These are phyloP conservation scores for Muntiacus reevesi DNA, from an alignment of 2,113 vertebrate genomes.

Conservation along the genomic window DNA sequence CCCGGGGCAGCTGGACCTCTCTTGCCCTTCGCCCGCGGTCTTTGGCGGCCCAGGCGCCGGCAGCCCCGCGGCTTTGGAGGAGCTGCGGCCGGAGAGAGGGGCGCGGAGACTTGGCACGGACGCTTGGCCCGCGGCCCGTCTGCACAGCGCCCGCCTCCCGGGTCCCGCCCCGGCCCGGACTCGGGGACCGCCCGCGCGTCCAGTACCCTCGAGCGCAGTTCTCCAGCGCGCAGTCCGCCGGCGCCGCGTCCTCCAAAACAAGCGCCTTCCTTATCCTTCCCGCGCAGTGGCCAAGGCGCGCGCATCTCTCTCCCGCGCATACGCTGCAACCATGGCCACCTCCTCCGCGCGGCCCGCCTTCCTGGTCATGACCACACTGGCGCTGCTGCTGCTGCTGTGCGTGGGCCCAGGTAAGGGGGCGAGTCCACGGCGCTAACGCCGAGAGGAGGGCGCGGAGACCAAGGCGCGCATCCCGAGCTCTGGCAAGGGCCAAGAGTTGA, in stretches of 20 bases:
- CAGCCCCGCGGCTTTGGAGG: background rate
- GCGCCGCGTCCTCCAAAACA: background rate
- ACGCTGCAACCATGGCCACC: background rate
- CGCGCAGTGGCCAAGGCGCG: rapidly evolving
- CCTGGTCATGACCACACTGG: conserved; percentile 18
- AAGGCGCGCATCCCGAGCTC: background rate
- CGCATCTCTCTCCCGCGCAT: background rate
- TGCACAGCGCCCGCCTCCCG: background rate
- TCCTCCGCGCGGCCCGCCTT: background rate
- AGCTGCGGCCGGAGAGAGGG: rapidly evolving
- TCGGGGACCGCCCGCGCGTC: background rate
- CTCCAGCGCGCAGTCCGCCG: background rate
- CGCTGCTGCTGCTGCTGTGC: conserved; percentile 72
- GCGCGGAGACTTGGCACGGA: too few species aligned
- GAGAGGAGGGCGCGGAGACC: background rate
- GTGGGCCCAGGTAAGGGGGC: conserved; percentile 76
- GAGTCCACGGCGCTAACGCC: background rate
- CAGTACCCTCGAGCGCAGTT: background rate
- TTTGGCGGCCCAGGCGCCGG: background rate
- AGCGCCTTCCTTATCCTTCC: background rate
- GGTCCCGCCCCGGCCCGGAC: conserved; percentile 23
- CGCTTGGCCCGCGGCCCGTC: background rate
- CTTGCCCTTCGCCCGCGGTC: background rate
- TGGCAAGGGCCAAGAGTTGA: background rate
- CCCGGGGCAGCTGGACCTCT: background rate